Evolutionary conservation across 1,140 invertebrate genomes (phyloP).

Genomic region (Anastatus disparis): DNA sequence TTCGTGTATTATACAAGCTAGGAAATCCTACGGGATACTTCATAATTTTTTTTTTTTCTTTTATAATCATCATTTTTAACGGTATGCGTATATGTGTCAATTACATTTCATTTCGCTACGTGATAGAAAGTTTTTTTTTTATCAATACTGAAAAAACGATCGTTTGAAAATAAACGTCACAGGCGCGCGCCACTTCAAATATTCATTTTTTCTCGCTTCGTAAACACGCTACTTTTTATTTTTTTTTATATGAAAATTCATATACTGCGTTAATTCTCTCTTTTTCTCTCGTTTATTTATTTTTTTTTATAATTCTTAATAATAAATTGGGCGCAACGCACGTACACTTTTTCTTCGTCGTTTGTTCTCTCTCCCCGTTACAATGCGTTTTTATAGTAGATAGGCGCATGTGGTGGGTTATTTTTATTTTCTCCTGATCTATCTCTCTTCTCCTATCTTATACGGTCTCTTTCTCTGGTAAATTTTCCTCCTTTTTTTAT

Average conservation of each 20-base stretch:
- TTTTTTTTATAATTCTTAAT: neutral
- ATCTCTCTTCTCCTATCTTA: slow-evolving; percentile 24
- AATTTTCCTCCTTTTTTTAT: neutral
- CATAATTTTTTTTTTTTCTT: neutral
- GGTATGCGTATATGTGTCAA: neutral
- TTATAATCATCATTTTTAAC: slow-evolving; percentile 26
- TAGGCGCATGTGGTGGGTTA: slow-evolving; percentile 41
- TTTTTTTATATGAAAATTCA: too few species aligned
- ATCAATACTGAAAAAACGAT: slow-evolving; percentile 32
- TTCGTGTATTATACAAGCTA: slow-evolving; percentile 46
- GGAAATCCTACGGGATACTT: slow-evolving; percentile 43
- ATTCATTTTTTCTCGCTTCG: neutral
- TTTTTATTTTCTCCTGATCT: slow-evolving; percentile 44
- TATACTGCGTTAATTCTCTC: neutral
- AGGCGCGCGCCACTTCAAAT: neutral
- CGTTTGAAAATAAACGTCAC: slow-evolving; percentile 47
- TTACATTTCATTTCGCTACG: slow-evolving; percentile 33
- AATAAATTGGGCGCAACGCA: neutral
- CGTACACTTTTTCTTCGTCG: neutral
- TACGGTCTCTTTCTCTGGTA: neutral
- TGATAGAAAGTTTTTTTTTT: slow-evolving; percentile 47
- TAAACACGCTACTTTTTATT: too few species aligned
- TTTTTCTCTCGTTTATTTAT: neutral
- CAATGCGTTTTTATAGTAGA: too few species aligned
- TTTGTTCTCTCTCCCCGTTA: too few species aligned